phyloP scores from a whole-genome alignment of 2,113 vertebrate genomes.

The Motacilla tschutschensis region DNA sequence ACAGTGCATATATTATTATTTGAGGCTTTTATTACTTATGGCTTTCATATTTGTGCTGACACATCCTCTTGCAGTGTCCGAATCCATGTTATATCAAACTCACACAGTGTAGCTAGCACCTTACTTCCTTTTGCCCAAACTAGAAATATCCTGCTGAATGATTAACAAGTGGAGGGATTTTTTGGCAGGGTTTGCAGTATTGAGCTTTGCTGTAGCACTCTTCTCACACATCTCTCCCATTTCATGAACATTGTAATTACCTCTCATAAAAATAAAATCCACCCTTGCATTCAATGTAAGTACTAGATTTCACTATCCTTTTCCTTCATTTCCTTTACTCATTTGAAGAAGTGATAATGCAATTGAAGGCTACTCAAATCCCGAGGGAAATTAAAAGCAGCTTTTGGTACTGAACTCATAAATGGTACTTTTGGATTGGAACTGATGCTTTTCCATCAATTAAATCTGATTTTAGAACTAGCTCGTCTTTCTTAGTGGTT shows the following conservation, averaged over 20 bases:
- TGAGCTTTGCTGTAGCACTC: background rate
- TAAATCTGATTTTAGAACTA: background rate
- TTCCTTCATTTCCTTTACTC: background rate
- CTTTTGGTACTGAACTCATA: background rate
- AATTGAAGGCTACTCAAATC: background rate
- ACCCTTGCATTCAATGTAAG: background rate
- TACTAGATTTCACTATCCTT: background rate
- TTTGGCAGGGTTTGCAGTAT: background rate
- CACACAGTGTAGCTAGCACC: background rate
- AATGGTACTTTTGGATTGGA: background rate
- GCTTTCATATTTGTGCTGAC: conserved; percentile 38
- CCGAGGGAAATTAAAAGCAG: background rate
- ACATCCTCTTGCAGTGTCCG: background rate
- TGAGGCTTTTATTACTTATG: conserved; percentile 8
- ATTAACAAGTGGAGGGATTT: background rate
- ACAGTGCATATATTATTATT: background rate
- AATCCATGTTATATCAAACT: background rate
- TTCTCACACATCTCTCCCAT: background rate
- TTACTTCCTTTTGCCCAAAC: background rate
- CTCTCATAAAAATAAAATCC: background rate
- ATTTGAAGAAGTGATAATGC: background rate
- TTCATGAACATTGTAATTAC: background rate
- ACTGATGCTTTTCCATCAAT: background rate
- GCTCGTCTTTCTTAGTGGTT: background rate
- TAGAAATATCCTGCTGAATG: background rate